Evolutionary conservation across 2,113 vertebrate species (phyloP).

Genomic region (Channa argus): DNA sequence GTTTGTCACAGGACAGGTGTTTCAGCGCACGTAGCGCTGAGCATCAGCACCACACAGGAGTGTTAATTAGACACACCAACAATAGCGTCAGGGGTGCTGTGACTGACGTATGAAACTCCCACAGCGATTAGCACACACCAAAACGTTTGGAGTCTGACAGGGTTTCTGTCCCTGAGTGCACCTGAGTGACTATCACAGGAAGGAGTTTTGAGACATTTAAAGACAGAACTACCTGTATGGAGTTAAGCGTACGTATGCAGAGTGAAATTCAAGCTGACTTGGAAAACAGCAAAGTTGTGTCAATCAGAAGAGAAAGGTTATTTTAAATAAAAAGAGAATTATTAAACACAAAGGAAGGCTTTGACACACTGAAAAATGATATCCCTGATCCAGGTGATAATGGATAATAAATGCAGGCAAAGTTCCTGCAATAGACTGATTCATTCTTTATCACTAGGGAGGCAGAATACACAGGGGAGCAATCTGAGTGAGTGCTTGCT

Average conservation of each 20-base stretch:
- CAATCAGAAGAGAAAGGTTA: slow-evolving; percentile 24
- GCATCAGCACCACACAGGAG: slow-evolving; percentile 71
- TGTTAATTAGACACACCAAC: slow-evolving; percentile 82
- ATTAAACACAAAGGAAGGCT: slow-evolving; percentile 27
- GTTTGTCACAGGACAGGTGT: slow-evolving; percentile 73
- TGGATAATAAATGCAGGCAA: slow-evolving; percentile 74
- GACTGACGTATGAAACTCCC: slow-evolving; percentile 65
- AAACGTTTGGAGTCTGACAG: slow-evolving; percentile 56
- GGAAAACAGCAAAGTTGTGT: neutral
- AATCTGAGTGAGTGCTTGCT: slow-evolving; percentile 68
- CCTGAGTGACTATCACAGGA: slow-evolving; percentile 37
- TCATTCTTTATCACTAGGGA: slow-evolving; percentile 65
- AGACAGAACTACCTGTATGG: slow-evolving; percentile 1
- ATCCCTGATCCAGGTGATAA: slow-evolving; percentile 70
- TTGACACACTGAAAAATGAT: slow-evolving; percentile 54
- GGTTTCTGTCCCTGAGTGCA: slow-evolving; percentile 25
- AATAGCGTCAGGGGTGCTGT: slow-evolving; percentile 57
- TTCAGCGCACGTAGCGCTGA: slow-evolving; percentile 64
- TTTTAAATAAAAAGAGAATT: slow-evolving; percentile 33
- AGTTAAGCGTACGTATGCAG: slow-evolving; percentile 8
- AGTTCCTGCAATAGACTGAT: slow-evolving; percentile 52
- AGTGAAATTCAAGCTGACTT: slow-evolving; percentile 22
- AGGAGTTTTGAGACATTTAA: slow-evolving; percentile 15
- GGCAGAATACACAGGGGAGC: slow-evolving; percentile 72
- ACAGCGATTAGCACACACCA: slow-evolving; percentile 51